These are phyloP conservation scores for Phyllotis vaccarum DNA, from an alignment of 2,797 vertebrate genomes.

Conservation along the genomic window DNA sequence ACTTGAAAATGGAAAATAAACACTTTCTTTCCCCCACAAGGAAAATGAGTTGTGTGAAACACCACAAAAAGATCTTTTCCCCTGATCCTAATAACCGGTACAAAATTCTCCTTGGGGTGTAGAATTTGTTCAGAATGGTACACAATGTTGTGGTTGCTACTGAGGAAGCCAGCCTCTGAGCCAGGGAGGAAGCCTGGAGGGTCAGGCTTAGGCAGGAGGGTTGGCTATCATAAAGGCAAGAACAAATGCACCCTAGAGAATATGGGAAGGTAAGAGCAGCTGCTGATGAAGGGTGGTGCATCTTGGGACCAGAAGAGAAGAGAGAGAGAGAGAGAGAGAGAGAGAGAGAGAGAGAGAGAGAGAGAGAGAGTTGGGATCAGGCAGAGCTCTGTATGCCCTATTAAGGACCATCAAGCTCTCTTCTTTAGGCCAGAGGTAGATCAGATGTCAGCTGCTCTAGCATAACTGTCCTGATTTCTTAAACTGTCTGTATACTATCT, in stretches of 20 bases:
- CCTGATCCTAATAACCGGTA: not conserved
- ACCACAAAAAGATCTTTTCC: not conserved
- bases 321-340: slow-evolving; percentile 13
- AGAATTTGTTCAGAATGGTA: not conserved
- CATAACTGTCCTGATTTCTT: not conserved
- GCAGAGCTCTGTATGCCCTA: not conserved
- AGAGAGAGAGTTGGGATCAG: not conserved
- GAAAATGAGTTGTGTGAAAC: not conserved
- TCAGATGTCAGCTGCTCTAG: slow-evolving; percentile 7
- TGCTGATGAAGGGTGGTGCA: not conserved
- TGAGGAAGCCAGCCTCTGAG: not conserved
- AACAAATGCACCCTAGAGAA: not conserved
- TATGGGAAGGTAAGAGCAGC: not conserved
- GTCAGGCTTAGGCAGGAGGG: not conserved
- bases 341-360: slow-evolving; percentile 17
- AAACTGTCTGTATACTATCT: not conserved
- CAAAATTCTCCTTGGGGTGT: slow-evolving; percentile 33
- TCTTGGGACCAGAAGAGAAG: not conserved
- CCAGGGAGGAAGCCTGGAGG: not conserved
- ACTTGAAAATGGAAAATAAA: slow-evolving; percentile 21
- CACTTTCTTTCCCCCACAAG: not conserved
- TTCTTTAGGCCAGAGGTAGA: not conserved
- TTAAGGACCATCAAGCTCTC: not conserved
- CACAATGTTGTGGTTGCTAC: not conserved
- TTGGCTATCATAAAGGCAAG: no score